phyloP scores from a whole-genome alignment of 2,888 invertebrate genomes.

The Mellilla xanthometata region DNA sequence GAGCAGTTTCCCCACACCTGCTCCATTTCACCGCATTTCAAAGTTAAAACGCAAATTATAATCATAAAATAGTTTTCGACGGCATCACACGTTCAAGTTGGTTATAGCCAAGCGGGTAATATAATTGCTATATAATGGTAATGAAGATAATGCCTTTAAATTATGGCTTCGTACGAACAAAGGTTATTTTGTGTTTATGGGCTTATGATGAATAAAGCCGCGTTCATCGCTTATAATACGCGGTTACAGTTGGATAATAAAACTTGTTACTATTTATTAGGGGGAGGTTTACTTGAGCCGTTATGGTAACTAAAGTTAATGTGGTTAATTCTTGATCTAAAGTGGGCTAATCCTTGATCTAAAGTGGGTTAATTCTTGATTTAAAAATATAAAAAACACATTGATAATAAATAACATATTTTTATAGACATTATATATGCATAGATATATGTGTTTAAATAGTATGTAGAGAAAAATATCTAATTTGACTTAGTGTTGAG shows the following conservation, averaged over 20 bases:
- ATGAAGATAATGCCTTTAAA: conserved; percentile 17
- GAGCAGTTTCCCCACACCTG: neutral
- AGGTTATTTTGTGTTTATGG: conserved; percentile 22
- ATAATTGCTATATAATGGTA: conserved; percentile 17
- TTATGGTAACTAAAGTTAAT: neutral
- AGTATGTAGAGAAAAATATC: no score
- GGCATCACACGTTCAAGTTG: conserved; percentile 19
- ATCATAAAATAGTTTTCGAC: conserved; percentile 22
- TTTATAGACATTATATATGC: no score
- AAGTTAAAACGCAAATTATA: conserved; percentile 4
- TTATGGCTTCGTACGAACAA: conserved; percentile 20
- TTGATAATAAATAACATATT: no score
- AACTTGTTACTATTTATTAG: neutral
- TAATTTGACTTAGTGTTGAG: no score
- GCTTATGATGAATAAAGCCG: conserved; percentile 10
- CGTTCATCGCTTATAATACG: conserved; percentile 4
- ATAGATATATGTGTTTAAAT: no score
- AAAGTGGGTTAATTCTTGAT: no score
- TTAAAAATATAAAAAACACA: no score
- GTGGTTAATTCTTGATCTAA: no score
- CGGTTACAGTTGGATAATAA: neutral
- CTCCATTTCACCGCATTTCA: neutral
- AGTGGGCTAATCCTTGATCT: no score
- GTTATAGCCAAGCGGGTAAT: conserved; percentile 14
- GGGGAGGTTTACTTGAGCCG: neutral